A percentile compares a stretch with the other conserved stretches of the same genome.
phyloP scores from a whole-genome alignment of 2,888 invertebrate species.

The Caenorhabditis afra region DNA sequence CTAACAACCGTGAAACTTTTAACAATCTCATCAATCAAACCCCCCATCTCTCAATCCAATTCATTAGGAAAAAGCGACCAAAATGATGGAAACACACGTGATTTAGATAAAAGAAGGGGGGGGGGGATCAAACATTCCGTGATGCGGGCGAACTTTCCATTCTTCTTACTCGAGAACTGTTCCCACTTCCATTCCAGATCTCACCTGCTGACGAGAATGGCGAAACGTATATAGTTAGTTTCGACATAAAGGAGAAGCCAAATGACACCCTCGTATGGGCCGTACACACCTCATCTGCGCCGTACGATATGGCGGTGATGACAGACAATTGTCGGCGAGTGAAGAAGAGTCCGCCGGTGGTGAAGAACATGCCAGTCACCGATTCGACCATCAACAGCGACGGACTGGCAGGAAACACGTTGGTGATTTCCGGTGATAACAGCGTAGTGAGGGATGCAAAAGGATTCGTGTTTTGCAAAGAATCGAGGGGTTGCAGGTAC shows the following conservation, averaged over 20 bases:
- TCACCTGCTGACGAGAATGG: conserved; percentile 62
- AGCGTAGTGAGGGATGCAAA: conserved; percentile 51
- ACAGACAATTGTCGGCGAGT: conserved; percentile 70
- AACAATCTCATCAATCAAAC: conserved; percentile 40
- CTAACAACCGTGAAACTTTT: conserved; percentile 35
- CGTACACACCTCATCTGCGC: conserved; percentile 67
- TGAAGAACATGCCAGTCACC: conserved; percentile 63
- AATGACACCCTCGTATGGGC: conserved; percentile 61
- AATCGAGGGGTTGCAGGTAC: conserved; percentile 56
- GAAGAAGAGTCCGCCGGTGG: conserved; percentile 68
- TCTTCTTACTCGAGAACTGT: conserved; percentile 20
- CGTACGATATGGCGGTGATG: conserved; percentile 72
- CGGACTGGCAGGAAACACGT: conserved; percentile 67
- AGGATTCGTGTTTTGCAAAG: conserved; percentile 12
- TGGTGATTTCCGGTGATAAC: conserved; percentile 64
- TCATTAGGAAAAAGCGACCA: conserved; percentile 19
- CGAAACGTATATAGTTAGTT: conserved; percentile 65
- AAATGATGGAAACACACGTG: conserved; percentile 49
- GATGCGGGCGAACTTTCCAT: neutral
- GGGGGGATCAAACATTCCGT: conserved; percentile 8
- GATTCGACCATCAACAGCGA: conserved; percentile 63
- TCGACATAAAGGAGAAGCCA: conserved; percentile 66
- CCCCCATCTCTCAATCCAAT: conserved; percentile 2
- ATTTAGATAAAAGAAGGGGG: conserved; percentile 34
- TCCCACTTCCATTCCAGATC: conserved; percentile 48